Percentiles rank a stretch among this genome's conserved stretches.
Conservation (phyloP, 2,888 invertebrate species). For the Orchestes rusci region DNA sequence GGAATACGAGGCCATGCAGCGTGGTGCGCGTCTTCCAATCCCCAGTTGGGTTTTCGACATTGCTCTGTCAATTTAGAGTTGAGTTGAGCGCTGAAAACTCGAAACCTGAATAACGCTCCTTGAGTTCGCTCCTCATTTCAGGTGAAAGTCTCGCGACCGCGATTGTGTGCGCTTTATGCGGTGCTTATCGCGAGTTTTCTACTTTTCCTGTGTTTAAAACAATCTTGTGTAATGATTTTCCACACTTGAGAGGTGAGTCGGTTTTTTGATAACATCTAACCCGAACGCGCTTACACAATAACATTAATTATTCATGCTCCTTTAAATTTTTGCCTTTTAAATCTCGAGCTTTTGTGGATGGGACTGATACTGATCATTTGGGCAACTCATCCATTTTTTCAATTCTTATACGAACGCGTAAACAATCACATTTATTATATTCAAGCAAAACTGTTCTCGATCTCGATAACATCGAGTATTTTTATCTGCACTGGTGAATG, state of each 20-base stretch:
- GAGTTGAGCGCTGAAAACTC: too few relatives aligned
- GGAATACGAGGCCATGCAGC: slow-evolving; percentile 38
- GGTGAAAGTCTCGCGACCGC: slow-evolving; percentile 19
- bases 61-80: slow-evolving; percentile 22
- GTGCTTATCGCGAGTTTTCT: slow-evolving; percentile 2
- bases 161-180: slow-evolving; percentile 3
- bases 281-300: slow-evolving; percentile 7
- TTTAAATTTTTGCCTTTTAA: background rate
- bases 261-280: slow-evolving; percentile 20
- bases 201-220: slow-evolving; percentile 11
- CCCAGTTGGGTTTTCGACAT: slow-evolving; percentile 25
- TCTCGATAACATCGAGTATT: too few relatives aligned
- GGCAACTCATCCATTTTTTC: slow-evolving; percentile 22
- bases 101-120: too few relatives aligned
- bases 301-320: slow-evolving; percentile 13
- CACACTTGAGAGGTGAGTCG: slow-evolving; percentile 22
- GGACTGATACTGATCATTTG: slow-evolving; percentile 18
- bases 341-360: slow-evolving; percentile 13
- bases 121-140: slow-evolving; percentile 17
- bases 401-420: too few relatives aligned
- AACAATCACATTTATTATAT: too few relatives aligned
- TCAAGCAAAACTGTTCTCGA: too few relatives aligned
- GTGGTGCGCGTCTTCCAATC: slow-evolving; percentile 39
- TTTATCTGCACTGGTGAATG: too few relatives aligned
- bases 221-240: slow-evolving; percentile 8